phyloP scores from a whole-genome alignment of 2,797 vertebrate genomes.

The Poeciliopsis paucimaculata region DNA sequence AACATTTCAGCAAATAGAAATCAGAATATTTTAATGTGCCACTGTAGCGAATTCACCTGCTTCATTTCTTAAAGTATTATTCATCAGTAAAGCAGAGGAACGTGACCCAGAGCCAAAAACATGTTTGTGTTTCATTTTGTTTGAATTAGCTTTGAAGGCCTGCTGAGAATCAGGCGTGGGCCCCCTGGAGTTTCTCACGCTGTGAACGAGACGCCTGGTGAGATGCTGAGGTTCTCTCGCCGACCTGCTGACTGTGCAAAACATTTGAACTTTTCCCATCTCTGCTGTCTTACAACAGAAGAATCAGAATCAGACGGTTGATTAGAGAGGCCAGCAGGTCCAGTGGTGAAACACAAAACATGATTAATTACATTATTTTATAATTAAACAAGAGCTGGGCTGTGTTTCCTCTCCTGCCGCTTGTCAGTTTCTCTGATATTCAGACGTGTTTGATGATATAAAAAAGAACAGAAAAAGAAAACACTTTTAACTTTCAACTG shows the following conservation, averaged over 20 bases:
- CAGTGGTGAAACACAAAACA: neutral
- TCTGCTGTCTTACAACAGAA: neutral
- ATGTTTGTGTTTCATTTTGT: neutral
- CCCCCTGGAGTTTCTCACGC: neutral
- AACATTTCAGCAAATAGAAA: neutral
- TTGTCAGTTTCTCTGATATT: neutral
- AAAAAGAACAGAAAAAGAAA: neutral
- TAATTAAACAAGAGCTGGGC: neutral
- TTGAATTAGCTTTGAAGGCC: neutral
- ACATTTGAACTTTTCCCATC: neutral
- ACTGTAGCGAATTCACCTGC: neutral
- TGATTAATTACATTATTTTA: neutral
- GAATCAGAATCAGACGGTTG: neutral
- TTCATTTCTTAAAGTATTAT: neutral
- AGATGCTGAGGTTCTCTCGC: neutral
- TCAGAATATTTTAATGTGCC: neutral
- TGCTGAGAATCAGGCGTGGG: neutral
- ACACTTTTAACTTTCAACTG: neutral
- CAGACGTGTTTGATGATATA: neutral
- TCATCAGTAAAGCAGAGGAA: neutral
- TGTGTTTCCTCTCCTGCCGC: neutral
- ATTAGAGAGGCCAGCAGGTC: neutral
- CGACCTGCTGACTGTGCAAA: neutral
- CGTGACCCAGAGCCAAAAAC: neutral
- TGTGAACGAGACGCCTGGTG: neutral